phyloP scores from a whole-genome alignment of 2,888 invertebrate species.

The Eurytoma adleriae region DNA sequence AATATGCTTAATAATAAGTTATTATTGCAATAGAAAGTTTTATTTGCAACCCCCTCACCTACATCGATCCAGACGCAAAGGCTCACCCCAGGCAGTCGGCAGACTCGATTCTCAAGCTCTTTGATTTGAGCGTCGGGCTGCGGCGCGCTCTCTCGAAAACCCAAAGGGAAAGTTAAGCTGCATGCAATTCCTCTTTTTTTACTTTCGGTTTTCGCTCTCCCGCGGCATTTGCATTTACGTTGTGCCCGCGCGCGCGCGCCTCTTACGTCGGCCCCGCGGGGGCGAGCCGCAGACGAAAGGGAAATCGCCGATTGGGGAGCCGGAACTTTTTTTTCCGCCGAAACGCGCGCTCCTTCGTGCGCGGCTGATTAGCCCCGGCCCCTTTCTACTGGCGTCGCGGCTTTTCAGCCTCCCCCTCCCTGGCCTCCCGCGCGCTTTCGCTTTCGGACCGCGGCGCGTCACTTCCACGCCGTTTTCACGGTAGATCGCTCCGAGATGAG shows the following conservation, averaged over 20 bases:
- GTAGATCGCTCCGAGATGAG: constrained; percentile 18
- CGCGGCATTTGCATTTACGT: neutral
- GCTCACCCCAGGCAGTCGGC: neutral
- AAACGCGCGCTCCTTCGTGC: constrained; percentile 1
- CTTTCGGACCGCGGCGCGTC: neutral
- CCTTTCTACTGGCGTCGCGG: constrained; percentile 13
- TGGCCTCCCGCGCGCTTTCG: neutral
- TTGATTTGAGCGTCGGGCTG: constrained; percentile 40
- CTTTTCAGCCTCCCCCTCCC: neutral
- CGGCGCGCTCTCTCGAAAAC: constrained; percentile 9
- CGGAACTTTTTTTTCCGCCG: constrained; percentile 16
- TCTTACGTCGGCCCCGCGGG: constrained; percentile 7
- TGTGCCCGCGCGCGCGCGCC: neutral
- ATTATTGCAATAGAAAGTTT: too few species aligned
- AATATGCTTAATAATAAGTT: too few species aligned
- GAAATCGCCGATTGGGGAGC: constrained; percentile 40
- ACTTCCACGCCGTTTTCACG: constrained; percentile 35
- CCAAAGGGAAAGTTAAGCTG: constrained; percentile 52
- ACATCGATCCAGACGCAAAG: too few species aligned
- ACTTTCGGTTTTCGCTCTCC: constrained; percentile 20
- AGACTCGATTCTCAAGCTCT: constrained; percentile 28
- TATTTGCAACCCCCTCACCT: too few species aligned
- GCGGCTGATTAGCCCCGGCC: constrained; percentile 40
- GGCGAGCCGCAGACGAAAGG: constrained; percentile 23
- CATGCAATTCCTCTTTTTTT: constrained; percentile 34